These are phyloP conservation scores for Nemoura dubitans DNA, from an alignment of 2,888 invertebrate species.

Conservation along the genomic window DNA sequence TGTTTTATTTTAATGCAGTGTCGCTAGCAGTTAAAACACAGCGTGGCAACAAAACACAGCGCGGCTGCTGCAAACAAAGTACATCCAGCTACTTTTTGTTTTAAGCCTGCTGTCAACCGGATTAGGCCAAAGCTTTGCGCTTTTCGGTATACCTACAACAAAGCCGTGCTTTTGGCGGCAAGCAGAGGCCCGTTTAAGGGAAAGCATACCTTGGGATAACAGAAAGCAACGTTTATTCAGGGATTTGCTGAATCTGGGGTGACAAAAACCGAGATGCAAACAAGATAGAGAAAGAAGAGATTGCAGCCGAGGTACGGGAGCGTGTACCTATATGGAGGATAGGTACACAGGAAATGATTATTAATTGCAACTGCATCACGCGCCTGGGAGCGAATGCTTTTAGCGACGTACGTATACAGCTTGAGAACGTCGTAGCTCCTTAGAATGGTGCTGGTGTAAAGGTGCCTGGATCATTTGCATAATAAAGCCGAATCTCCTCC, in stretches of 20 bases:
- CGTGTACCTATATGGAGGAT: not conserved
- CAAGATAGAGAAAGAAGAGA: not conserved
- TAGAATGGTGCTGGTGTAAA: not conserved
- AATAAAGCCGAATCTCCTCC: not conserved
- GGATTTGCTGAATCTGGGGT: not conserved
- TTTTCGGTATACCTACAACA: not conserved
- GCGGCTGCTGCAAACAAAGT: not conserved
- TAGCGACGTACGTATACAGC: not conserved
- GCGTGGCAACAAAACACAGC: not conserved
- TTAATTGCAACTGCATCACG: not conserved
- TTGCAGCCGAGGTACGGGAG: not conserved
- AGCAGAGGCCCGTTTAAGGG: not conserved
- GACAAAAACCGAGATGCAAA: not conserved
- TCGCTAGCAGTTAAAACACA: not conserved
- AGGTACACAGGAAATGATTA: no score
- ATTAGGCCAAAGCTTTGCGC: constrained; percentile 12
- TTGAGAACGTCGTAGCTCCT: no score
- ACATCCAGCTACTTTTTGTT: constrained; percentile 9
- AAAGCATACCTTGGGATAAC: constrained; percentile 8
- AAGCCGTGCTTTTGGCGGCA: not conserved
- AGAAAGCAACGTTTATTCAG: constrained; percentile 13
- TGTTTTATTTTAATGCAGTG: constrained; percentile 7
- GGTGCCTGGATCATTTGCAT: not conserved
- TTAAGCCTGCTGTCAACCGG: constrained; percentile 21
- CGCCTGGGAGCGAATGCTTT: not conserved